A percentile compares a stretch with the other conserved stretches of the same genome.
Evolutionary conservation across 2,888 invertebrate species (phyloP).

Genomic region (Colletes collaris): DNA sequence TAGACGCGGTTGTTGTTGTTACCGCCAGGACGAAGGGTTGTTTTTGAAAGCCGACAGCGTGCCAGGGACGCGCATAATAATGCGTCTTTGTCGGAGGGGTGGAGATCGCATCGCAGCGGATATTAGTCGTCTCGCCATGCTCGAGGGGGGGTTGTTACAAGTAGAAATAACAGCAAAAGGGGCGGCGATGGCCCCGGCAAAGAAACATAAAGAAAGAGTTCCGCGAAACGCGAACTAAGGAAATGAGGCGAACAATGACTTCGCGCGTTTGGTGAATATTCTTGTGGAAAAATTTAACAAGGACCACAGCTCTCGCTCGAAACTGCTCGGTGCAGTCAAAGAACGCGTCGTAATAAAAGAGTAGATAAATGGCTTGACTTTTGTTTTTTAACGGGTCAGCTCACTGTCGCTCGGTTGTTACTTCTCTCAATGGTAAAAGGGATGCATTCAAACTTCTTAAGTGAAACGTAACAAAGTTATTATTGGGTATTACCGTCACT

Average conservation of each 20-base stretch:
- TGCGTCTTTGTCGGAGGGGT: conserved; percentile 42
- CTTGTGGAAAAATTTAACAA: conserved; percentile 48
- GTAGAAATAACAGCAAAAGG: conserved; percentile 49
- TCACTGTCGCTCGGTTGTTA: neutral
- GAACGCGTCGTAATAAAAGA: neutral
- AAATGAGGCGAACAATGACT: conserved; percentile 44
- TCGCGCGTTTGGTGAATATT: conserved; percentile 33
- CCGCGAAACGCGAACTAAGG: conserved; percentile 13
- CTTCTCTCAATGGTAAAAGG: too few relatives aligned
- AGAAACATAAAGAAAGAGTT: conserved; percentile 8
- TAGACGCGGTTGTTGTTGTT: conserved; percentile 42
- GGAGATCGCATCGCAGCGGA: conserved; percentile 50
- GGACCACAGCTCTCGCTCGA: neutral
- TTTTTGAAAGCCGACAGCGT: conserved; percentile 43
- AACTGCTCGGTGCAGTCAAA: neutral
- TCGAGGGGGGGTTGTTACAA: conserved; percentile 62
- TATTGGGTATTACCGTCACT: too few relatives aligned
- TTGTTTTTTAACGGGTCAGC: neutral
- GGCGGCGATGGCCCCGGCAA: conserved; percentile 27
- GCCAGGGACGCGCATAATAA: conserved; percentile 54
- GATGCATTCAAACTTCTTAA: too few relatives aligned
- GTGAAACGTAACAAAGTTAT: too few relatives aligned
- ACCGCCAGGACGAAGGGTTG: conserved; percentile 33
- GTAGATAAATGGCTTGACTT: neutral
- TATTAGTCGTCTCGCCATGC: conserved; percentile 68